phyloP scores from a whole-genome alignment of 1,140 invertebrate species.

The Chrysoperla carnea region DNA sequence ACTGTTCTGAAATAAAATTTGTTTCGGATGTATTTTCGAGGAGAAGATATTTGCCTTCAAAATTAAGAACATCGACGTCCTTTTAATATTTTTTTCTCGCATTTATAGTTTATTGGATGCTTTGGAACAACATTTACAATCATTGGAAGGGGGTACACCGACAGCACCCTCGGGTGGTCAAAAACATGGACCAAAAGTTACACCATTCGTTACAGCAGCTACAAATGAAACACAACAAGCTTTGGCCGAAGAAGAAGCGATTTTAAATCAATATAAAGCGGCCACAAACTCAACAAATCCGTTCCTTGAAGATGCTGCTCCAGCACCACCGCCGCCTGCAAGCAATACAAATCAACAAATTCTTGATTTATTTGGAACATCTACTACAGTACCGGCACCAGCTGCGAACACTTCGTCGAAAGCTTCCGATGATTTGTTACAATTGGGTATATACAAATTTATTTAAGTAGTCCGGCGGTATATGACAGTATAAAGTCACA shows the following conservation, averaged over 20 bases:
- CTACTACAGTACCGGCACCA: constrained; percentile 18
- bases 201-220: constrained; percentile 64
- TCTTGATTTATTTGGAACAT: constrained; percentile 59
- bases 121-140: constrained; percentile 87
- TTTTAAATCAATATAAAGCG: constrained; percentile 86
- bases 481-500: too few relatives aligned
- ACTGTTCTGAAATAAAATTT: too few relatives aligned
- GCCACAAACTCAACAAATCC: constrained; percentile 77
- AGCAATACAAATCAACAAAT: constrained; percentile 43
- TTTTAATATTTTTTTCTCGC: too few relatives aligned
- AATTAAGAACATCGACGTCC: too few relatives aligned
- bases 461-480: constrained; percentile 48
- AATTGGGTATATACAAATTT: constrained; percentile 72
- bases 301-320: constrained; percentile 48
- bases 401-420: constrained; percentile 26
- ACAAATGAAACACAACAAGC: constrained; percentile 60
- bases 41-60: too few relatives aligned
- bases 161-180: constrained; percentile 67
- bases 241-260: constrained; percentile 86
- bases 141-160: constrained; percentile 82
- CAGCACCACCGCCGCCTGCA: constrained; percentile 23
- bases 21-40: too few relatives aligned
- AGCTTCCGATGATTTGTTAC: constrained; percentile 77
- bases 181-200: constrained; percentile 76
- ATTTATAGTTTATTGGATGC: constrained; percentile 95